phyloP scores from a whole-genome alignment of 2,113 vertebrate species.

The Psettodes erumei region DNA sequence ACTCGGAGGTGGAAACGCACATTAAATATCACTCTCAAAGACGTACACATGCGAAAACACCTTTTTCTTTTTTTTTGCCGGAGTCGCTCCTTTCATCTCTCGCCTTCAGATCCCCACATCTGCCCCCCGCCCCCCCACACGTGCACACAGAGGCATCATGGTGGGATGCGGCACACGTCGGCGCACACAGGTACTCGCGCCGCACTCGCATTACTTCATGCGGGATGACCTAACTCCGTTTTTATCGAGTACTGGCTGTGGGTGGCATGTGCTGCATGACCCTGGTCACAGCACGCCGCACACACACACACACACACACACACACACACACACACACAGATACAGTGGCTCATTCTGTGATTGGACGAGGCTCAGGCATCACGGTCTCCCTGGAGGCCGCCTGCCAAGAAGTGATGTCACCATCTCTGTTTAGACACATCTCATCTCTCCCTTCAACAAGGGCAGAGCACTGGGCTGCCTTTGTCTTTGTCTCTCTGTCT shows the following conservation, averaged over 20 bases:
- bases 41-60: not conserved
- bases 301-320: constrained; percentile 35
- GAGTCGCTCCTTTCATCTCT: no score
- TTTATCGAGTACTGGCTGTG: constrained; percentile 66
- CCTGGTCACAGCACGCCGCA: constrained; percentile 45
- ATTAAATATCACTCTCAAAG: not conserved
- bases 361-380: constrained; percentile 63
- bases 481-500: constrained; percentile 26
- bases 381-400: constrained; percentile 61
- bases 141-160: not conserved
- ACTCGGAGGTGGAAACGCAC: not conserved
- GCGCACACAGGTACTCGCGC: constrained; percentile 35
- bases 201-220: constrained; percentile 28
- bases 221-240: constrained; percentile 58
- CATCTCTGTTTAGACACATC: constrained; percentile 66
- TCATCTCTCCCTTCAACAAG: constrained; percentile 66
- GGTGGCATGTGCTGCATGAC: constrained; percentile 61
- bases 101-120: not conserved
- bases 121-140: no score
- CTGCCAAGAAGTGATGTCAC: constrained; percentile 76
- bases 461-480: constrained; percentile 45
- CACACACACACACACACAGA: constrained; percentile 26
- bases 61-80: not conserved
- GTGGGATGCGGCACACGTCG: no score
- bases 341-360: constrained; percentile 51